Evolutionary conservation across 2,797 vertebrate species (phyloP), one percentile per base, ranked within the genome.

Genomic region (Monodelphis domestica): DNA sequence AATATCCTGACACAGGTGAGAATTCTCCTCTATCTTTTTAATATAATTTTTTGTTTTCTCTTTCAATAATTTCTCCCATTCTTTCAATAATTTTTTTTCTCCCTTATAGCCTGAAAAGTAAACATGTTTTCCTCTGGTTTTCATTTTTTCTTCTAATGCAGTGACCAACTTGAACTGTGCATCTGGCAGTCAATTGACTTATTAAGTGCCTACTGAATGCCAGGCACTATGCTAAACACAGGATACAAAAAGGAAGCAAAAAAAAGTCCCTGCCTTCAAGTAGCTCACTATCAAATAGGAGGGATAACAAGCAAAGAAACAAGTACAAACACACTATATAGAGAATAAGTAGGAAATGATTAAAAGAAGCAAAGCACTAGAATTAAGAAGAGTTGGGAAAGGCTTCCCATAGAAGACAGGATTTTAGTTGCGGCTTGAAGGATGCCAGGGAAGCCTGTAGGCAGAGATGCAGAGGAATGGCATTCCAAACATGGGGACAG

Each of bases 201-300:
- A 70, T 70, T 70, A 38, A 38, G 17, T 38, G n/a, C 63, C n/a
- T 38, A 21, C 33, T n/a, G 0, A 4, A 0, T 0, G 0, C 53
- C 0, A 0, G 21, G 24, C 33, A 1, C 12, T 3, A n/a, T 10
- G 11, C 89, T 29, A 14, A 56, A 78, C 17, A 45, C 38, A 21
- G 9, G 21, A 45, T 11, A 78, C 21, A 78, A 45, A 70, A 24
- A 45, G 15, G 15, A 78, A 38, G 17, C n/a, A 70, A 78, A 78
- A 78, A 3, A 78, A 21, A 78, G 38, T 45, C 29, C 38, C 38
- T 78, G 70, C 38, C 70, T 78, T 78, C 38, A 26, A 53, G 1
- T n/a, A 78, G 21, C 70, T 78, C 70, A 78, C 70, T 45, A 11
- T 78, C 38, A 45, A 45, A 78, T 26, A 38, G 38, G 7, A 24